Conservation (phyloP, 2,113 vertebrate genomes). For the Silurus meridionalis region DNA sequence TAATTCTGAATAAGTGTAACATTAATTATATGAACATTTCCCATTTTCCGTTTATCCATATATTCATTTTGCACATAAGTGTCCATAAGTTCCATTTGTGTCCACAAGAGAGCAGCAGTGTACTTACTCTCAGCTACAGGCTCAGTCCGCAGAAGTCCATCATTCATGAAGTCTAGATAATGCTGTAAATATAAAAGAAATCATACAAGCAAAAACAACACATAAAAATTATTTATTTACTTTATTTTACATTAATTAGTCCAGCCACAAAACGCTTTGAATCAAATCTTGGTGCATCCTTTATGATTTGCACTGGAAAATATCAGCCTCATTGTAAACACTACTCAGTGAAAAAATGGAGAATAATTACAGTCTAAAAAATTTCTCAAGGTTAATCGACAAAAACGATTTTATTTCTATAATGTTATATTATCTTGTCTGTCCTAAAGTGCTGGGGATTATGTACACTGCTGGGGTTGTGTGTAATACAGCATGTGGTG, state of each 20-base stretch:
- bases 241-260: background rate
- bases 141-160: background rate
- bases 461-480: conserved; percentile 5
- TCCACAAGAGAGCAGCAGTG: conserved; percentile 43
- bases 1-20: background rate
- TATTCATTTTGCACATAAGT: background rate
- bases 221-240: background rate
- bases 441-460: background rate
- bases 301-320: background rate
- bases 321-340: background rate
- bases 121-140: background rate
- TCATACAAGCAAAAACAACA: background rate
- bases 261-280: background rate
- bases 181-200: background rate
- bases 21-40: background rate
- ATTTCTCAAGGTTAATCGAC: background rate
- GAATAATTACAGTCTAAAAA: background rate
- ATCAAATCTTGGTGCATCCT: background rate
- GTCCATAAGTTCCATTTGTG: background rate
- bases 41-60: background rate
- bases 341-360: background rate
- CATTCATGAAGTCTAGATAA: background rate
- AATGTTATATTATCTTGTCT: background rate
- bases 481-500: conserved; percentile 26
- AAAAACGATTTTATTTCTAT: background rate